Percentiles rank a stretch among this genome's conserved stretches.
Evolutionary conservation across 1,140 invertebrate genomes (phyloP).

Genomic region (Frieseomelitta varia): DNA sequence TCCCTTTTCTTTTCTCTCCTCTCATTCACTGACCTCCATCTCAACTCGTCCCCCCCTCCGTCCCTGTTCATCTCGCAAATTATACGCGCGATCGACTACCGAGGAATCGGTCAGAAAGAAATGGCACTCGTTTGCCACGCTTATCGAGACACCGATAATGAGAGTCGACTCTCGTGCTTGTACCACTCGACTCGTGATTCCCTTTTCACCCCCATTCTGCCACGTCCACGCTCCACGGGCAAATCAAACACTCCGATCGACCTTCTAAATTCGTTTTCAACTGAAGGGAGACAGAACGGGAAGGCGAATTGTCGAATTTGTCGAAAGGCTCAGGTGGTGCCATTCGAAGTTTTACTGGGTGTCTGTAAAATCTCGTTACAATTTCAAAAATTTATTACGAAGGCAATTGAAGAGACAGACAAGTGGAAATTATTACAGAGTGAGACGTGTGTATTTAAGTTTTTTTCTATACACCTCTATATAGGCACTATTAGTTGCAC

Average conservation of each 20-base stretch:
- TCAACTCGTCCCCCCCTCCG: slow-evolving; percentile 11
- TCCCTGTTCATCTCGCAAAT: slow-evolving; percentile 52
- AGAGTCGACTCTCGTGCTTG: slow-evolving; percentile 17
- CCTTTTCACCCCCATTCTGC: slow-evolving; percentile 10
- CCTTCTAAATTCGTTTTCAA: slow-evolving; percentile 22
- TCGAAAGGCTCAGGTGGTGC: not conserved
- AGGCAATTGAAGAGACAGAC: too few relatives aligned
- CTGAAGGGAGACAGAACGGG: too few relatives aligned
- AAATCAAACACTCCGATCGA: slow-evolving; percentile 47
- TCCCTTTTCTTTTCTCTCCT: not conserved
- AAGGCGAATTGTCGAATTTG: slow-evolving; percentile 26
- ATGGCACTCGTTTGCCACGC: slow-evolving; percentile 49
- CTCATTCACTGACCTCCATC: not conserved
- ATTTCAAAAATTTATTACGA: too few relatives aligned
- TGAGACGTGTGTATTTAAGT: too few relatives aligned
- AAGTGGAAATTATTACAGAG: too few relatives aligned
- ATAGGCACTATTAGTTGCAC: too few relatives aligned
- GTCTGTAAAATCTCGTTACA: too few relatives aligned
- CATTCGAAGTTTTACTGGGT: not conserved
- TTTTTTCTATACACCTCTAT: too few relatives aligned
- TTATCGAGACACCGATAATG: slow-evolving; percentile 56
- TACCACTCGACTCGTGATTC: slow-evolving; percentile 7
- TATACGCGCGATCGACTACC: slow-evolving; percentile 57
- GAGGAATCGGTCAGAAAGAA: slow-evolving; percentile 54
- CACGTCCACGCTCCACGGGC: slow-evolving; percentile 43